These are phyloP conservation scores for Malacoctenus gilli DNA, from an alignment of 2,797 vertebrate genomes.

Conservation along the genomic window DNA sequence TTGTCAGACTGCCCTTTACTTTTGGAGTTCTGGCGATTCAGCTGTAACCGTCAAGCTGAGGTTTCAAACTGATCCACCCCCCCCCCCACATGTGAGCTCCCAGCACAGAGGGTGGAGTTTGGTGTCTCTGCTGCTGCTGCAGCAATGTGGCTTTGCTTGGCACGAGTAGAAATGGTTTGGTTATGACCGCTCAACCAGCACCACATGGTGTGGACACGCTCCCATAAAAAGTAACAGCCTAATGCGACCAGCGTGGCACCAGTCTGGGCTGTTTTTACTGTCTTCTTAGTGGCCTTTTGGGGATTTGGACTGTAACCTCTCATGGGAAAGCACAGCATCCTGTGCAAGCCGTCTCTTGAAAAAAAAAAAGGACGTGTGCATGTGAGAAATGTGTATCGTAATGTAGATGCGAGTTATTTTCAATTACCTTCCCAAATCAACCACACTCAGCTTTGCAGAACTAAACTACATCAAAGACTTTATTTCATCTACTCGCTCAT, in stretches of 20 bases:
- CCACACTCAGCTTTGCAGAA: constrained; percentile 31
- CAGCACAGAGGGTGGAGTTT: constrained; percentile 46
- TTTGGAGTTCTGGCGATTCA: constrained; percentile 33
- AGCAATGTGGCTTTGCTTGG: constrained; percentile 55
- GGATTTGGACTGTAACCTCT: constrained; percentile 13
- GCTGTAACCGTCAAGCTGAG: constrained; percentile 22
- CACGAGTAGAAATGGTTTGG: constrained; percentile 57
- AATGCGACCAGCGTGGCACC: constrained; percentile 1
- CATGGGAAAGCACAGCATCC: constrained; percentile 9
- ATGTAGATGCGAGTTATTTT: constrained; percentile 12
- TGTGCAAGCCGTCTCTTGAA: no score
- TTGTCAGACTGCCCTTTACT: not conserved
- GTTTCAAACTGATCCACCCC: constrained; percentile 32
- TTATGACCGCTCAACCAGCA: constrained; percentile 45
- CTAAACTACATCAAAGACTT: constrained; percentile 43
- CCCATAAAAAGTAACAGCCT: constrained; percentile 54
- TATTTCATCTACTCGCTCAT: constrained; percentile 41
- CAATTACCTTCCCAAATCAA: constrained; percentile 23
- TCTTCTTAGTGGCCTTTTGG: constrained; percentile 11
- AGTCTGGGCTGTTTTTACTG: constrained; percentile 24
- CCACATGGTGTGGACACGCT: constrained; percentile 52
- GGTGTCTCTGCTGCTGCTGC: constrained; percentile 30
- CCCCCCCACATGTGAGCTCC: constrained; percentile 38
- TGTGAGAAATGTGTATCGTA: no score
- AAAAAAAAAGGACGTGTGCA: no score